phyloP scores from a whole-genome alignment of 2,888 invertebrate genomes.

The Oconnorella tubifera region DNA sequence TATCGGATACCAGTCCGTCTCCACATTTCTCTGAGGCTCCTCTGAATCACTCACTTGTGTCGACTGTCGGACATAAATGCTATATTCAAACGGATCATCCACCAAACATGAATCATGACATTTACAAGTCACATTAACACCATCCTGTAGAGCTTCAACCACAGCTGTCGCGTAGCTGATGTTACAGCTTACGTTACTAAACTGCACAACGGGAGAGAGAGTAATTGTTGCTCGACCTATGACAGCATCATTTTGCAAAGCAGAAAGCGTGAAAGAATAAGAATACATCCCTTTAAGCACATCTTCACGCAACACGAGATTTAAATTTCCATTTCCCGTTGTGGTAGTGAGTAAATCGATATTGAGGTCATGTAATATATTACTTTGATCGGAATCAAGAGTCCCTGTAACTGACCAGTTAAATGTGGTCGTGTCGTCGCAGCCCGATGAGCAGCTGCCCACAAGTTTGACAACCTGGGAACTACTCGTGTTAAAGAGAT shows the following conservation, averaged over 20 bases:
- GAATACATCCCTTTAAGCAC: constrained; percentile 7
- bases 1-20: constrained; percentile 13
- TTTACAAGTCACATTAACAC: background rate
- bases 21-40: background rate
- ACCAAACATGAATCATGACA: no score
- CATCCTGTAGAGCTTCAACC: background rate
- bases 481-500: constrained; percentile 6
- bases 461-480: constrained; percentile 8
- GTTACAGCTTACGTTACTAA: no score
- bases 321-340: constrained; percentile 9
- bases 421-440: no score
- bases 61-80: no score
- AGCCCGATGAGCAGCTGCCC: constrained; percentile 1
- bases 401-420: constrained; percentile 5
- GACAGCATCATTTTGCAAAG: no score
- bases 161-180: no score
- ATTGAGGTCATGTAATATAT: background rate
- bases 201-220: no score
- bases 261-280: constrained; percentile 11
- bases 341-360: constrained; percentile 8
- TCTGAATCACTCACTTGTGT: background rate
- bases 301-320: constrained; percentile 8
- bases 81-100: no score
- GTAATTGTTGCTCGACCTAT: no score
- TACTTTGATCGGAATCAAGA: no score